Percentiles rank a stretch among this genome's conserved stretches.
Conservation (phyloP, 1,140 invertebrate species). For the Trichomalopsis sarcophagae region DNA sequence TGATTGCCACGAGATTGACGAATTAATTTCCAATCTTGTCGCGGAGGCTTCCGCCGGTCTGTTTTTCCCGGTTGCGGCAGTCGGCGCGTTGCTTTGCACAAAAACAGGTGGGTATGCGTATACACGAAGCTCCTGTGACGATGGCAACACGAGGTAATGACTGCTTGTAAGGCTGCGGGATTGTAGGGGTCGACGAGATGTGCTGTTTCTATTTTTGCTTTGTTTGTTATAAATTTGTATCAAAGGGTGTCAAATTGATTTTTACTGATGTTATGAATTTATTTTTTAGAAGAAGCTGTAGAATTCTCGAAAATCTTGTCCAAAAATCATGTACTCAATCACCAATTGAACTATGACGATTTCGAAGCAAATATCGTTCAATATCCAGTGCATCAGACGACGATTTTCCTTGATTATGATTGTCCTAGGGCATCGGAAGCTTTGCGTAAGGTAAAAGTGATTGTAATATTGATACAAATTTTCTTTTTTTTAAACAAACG, state of each 20-base stretch:
- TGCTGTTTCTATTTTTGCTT: neutral
- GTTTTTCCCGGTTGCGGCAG: slow-evolving; percentile 27
- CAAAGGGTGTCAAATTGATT: neutral
- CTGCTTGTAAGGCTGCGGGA: neutral
- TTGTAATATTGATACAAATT: neutral
- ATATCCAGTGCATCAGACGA: neutral
- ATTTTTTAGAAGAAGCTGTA: slow-evolving; percentile 32
- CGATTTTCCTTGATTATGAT: slow-evolving; percentile 36
- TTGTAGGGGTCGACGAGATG: neutral
- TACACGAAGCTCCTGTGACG: neutral
- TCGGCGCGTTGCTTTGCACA: slow-evolving; percentile 31
- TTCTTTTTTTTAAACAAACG: neutral
- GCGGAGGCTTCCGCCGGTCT: slow-evolving; percentile 7
- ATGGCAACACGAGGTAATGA: neutral
- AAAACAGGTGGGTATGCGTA: slow-evolving; percentile 20
- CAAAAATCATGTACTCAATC: slow-evolving; percentile 7
- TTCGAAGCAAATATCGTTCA: slow-evolving; percentile 4
- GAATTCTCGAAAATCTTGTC: slow-evolving; percentile 41
- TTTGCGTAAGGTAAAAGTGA: slow-evolving; percentile 16
- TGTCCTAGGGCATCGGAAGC: slow-evolving; percentile 22
- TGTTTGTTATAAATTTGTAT: neutral
- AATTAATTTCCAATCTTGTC: slow-evolving; percentile 33
- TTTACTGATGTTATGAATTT: neutral
- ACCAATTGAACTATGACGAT: slow-evolving; percentile 31
- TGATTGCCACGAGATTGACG: slow-evolving; percentile 35